These are phyloP conservation scores for Tupaia tana DNA, from an alignment of 2,113 vertebrate species.

Conservation along the genomic window DNA sequence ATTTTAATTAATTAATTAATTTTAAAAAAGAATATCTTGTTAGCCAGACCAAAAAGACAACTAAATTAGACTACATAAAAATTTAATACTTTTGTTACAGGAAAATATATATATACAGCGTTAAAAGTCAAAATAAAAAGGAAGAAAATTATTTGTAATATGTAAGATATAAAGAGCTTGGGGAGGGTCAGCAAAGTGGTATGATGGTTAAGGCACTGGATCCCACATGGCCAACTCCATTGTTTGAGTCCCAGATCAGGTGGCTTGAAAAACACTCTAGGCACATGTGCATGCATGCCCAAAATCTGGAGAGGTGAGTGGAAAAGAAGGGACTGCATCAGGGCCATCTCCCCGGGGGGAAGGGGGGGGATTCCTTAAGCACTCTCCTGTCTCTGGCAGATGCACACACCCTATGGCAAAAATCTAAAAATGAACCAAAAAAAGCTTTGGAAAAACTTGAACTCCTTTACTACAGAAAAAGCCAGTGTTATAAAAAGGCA, in stretches of 20 bases:
- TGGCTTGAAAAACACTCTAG: no score
- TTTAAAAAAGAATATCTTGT: not conserved
- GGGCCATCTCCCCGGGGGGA: fast-evolving
- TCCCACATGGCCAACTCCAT: no score
- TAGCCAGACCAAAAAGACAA: not conserved
- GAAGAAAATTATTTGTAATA: slow-evolving; percentile 4
- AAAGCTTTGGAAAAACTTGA: slow-evolving; percentile 4
- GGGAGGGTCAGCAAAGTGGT: no score
- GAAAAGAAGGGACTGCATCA: no score
- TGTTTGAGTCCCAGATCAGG: no score
- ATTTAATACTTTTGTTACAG: not conserved
- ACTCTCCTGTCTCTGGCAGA: no score
- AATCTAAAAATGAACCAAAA: not conserved
- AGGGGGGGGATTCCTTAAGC: no score
- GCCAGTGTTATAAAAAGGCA: not conserved
- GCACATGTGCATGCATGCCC: no score
- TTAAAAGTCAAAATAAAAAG: not conserved
- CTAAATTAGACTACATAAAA: slow-evolving; percentile 30
- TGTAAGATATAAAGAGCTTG: not conserved
- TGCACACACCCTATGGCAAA: no score
- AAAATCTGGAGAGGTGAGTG: no score
- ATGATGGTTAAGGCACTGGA: no score
- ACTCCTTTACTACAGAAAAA: not conserved
- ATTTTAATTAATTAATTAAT: no score
- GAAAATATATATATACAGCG: not conserved